phyloP scores from a whole-genome alignment of 1,140 invertebrate species.

The Lamellibrachia luymesi region DNA sequence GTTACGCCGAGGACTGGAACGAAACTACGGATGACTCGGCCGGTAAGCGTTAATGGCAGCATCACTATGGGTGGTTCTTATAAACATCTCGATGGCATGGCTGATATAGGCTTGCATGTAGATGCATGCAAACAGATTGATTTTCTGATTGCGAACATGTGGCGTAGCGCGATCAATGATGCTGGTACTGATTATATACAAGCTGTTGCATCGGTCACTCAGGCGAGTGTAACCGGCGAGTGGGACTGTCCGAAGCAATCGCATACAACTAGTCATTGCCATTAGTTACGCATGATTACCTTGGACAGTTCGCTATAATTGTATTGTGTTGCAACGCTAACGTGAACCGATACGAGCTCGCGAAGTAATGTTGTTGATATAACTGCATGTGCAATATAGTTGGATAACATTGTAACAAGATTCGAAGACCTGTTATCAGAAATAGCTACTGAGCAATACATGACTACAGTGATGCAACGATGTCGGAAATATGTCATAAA shows the following conservation, averaged over 20 bases:
- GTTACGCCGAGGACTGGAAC: neutral
- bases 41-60: neutral
- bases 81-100: neutral
- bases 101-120: neutral
- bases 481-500: neutral
- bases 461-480: neutral
- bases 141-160: neutral
- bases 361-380: neutral
- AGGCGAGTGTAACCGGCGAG: no score
- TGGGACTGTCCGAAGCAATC: neutral
- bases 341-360: neutral
- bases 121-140: neutral
- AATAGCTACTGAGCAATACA: neutral
- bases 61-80: neutral
- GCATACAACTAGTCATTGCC: neutral
- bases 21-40: neutral
- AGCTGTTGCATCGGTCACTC: neutral
- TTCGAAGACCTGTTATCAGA: neutral
- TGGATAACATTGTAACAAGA: neutral
- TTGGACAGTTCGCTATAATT: neutral
- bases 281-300: neutral
- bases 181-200: neutral
- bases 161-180: neutral
- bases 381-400: neutral
- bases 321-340: neutral